These are phyloP conservation scores for Camelus dromedarius DNA, from an alignment of 2,113 vertebrate species.

Conservation along the genomic window DNA sequence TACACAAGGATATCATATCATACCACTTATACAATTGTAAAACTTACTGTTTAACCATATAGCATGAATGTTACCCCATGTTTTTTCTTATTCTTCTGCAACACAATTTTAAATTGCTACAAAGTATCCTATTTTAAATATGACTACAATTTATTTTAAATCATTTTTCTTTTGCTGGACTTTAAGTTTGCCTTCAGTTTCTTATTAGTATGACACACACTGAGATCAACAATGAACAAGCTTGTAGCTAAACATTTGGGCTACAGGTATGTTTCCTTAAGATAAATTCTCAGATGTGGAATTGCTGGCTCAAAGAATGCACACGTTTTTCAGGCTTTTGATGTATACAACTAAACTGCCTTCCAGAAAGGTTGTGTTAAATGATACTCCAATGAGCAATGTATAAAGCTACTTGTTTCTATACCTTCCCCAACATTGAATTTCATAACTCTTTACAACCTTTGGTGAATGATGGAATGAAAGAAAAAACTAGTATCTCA, in stretches of 20 bases:
- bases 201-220: background rate
- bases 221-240: background rate
- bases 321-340: background rate
- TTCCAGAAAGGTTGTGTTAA: background rate
- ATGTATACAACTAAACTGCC: background rate
- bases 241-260: background rate
- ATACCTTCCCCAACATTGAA: background rate
- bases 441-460: background rate
- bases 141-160: background rate
- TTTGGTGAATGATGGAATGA: conserved; percentile 24
- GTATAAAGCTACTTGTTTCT: background rate
- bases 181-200: conserved; percentile 7
- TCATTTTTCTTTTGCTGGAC: background rate
- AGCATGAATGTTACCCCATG: background rate
- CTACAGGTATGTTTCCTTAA: background rate
- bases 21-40: background rate
- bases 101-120: background rate
- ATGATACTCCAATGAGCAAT: background rate
- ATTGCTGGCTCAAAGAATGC: background rate
- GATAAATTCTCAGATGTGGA: background rate
- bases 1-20: background rate
- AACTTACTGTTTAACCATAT: background rate
- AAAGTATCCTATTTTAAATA: background rate
- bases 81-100: background rate
- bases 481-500: background rate